phyloP scores from a whole-genome alignment of 2,797 vertebrate genomes.

The Dryobates pubescens region DNA sequence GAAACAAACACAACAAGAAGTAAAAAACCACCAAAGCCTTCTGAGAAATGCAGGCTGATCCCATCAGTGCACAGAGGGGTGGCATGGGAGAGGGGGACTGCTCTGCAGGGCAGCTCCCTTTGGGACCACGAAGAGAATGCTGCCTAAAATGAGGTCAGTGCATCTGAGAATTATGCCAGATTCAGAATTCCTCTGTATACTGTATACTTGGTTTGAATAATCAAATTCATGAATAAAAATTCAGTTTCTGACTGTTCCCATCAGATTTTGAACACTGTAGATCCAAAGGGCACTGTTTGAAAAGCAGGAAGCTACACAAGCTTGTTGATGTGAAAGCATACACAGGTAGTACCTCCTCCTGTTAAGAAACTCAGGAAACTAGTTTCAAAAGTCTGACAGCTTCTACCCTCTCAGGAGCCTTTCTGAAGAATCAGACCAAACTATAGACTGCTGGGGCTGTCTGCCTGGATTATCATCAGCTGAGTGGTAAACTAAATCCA shows the following conservation, averaged over 20 bases:
- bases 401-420: neutral
- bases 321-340: neutral
- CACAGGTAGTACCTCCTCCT: neutral
- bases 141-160: neutral
- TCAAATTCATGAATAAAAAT: neutral
- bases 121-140: neutral
- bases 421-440: conserved; percentile 13
- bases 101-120: neutral
- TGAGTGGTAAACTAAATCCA: neutral
- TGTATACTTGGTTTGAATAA: neutral
- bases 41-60: neutral
- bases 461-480: neutral
- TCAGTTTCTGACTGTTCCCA: neutral
- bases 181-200: neutral
- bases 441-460: neutral
- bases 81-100: neutral
- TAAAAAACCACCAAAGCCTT: neutral
- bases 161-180: neutral
- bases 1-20: neutral
- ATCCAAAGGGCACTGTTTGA: neutral
- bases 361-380: neutral
- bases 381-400: neutral
- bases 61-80: neutral
- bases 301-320: neutral
- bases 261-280: neutral